Base-by-base conservation (phyloP, 2,888 invertebrate species). In the Stratiomys singularior region DNA sequence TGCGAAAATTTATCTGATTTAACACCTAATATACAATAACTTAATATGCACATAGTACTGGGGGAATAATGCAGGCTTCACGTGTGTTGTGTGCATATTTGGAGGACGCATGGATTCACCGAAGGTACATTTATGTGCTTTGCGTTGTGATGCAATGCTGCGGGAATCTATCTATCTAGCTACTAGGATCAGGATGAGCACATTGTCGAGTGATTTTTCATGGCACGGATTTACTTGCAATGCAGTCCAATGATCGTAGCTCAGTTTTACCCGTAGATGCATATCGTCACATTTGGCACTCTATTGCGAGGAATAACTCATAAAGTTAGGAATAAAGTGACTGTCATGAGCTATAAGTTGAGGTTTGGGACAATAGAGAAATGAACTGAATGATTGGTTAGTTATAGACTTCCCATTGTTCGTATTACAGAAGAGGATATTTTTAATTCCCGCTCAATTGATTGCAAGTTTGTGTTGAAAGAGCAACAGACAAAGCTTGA, bases 1-100 rank as follows among this genome's bases (percentile, higher is more conserved):
- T 86, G 86, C 87, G 86, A 86, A 87, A 87, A 87, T 87, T 87
- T 87, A 87, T 87, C 87, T 87, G 87, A 87, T 87, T 87, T 87
- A 87, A 87, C 87, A 87, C 87, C 87, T 87, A 87, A 87, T 87
- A 87, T 87, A 87, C 87, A 87, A 87, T 87, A 87, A 87, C 86
- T 87, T 87, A 86, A 86, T 87, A 79, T 80, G 78, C 77, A 77
- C 76, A 76, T 64, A 76, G 76, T 37, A 67, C 60, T 63, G 15
- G 44, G n/a, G 37, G 60, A 15, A 76, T 66, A 28, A 76, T 64
- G 27, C 76, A 37, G 52, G 60, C 52, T 58, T 23, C 74, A 74
- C 74, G 74, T 74, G 74, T 74, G 74, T 30, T 56, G 74, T 74
- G 60, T 74, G 74, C 58, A 74, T 58, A 58, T 74, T 74, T 30